Evolutionary conservation across 2,888 invertebrate species (phyloP), one percentile per base, ranked within the genome.

Genomic region (Lysandra coridon): DNA sequence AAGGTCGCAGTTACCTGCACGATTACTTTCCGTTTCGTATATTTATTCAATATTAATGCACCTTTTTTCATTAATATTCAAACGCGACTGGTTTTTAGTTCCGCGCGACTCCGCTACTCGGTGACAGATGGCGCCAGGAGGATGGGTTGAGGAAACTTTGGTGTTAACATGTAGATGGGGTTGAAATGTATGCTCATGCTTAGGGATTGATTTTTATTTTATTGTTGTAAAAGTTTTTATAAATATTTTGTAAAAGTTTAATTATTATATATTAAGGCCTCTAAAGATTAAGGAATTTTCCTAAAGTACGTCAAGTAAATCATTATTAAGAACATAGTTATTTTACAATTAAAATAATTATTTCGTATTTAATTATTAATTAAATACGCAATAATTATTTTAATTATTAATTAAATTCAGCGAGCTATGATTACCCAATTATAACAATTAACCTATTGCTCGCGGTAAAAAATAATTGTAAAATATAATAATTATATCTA

Each of bases 51-150:
- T 74, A 74, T 74, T 74, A 74, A 74, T 74, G 74, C 74, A 44
- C n/a, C 40, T 74, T 74, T 74, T 74, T 74, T 44, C 44, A 69
- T 69, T 69, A n/a, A 4, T 53, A 74, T 33, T 40, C 33, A 7
- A 23, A 74, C 44, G 78, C 40, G 82, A 82, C 82, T 81, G 80
- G 83, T 84, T 85, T 57, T 84, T 57, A 86, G 90, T 90, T 89
- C 87, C 5, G 23, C 40, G 40, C 79, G 85, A 89, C 91, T 87
- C 85, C 62, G 91, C 94, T 93, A 94, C 90, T 91, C 90, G 85
- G 78, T 84, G 83, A 82, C 73, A 94, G 94, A 91, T 93, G 93
- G 91, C 93, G 92, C 69, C 82, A 84, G 79, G 23, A 12, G 88
- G 79, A 53, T 37, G 12, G 14, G 73, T 79, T 74, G 62, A 14